Evolutionary conservation across 2,113 vertebrate genomes (phyloP).

Genomic region (Peromyscus maniculatus): DNA sequence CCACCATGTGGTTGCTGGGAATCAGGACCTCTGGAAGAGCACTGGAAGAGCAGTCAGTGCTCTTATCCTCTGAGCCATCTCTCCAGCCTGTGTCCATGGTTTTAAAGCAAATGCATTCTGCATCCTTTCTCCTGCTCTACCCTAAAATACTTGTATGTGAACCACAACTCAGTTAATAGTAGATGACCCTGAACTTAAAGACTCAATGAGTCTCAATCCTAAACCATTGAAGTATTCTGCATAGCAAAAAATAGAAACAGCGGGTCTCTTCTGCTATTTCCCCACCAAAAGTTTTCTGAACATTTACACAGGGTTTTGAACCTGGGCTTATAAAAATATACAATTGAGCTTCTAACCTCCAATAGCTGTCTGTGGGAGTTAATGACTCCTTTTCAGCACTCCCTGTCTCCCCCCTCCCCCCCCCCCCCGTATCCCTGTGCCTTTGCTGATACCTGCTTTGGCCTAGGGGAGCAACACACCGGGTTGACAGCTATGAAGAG

Average conservation of each 20-base stretch:
- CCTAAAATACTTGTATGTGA: neutral
- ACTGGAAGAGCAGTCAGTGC: no score
- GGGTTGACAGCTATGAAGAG: neutral
- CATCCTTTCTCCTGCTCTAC: neutral
- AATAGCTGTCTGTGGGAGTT: neutral
- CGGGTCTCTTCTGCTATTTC: neutral
- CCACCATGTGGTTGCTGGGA: no score
- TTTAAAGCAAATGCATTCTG: constrained; percentile 27
- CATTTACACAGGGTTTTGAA: neutral
- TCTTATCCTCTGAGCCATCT: no score
- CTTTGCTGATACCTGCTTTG: neutral
- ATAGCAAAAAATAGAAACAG: constrained; percentile 5
- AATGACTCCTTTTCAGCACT: neutral
- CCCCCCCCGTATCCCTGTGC: neutral
- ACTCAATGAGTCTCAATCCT: neutral
- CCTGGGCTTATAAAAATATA: neutral
- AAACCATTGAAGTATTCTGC: neutral
- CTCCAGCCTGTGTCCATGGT: neutral
- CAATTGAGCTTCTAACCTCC: neutral
- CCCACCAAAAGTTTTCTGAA: neutral
- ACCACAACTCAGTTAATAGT: neutral
- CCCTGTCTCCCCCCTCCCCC: neutral
- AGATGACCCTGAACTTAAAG: neutral
- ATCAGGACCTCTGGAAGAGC: no score
- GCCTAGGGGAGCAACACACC: no score